phyloP scores from a whole-genome alignment of 2,888 invertebrate genomes.

The Dastarcus helophoroides region DNA sequence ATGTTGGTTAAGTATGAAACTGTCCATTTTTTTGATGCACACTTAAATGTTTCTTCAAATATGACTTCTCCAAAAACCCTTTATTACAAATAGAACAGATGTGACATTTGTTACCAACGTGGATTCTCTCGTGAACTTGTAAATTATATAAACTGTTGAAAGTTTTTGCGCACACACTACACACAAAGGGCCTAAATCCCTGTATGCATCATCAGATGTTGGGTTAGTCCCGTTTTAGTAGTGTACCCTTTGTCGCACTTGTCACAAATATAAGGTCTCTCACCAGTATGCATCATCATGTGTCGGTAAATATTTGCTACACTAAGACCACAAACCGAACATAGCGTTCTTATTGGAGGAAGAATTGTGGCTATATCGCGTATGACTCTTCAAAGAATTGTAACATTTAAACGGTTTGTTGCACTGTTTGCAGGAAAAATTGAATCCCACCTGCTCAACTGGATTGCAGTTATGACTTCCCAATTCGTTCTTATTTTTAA shows the following conservation, averaged over 20 bases:
- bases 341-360: slow-evolving; percentile 21
- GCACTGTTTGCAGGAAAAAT: slow-evolving; percentile 23
- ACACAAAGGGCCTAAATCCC: slow-evolving; percentile 26
- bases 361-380: slow-evolving; percentile 21
- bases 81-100: slow-evolving; percentile 25
- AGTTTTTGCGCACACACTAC: slow-evolving; percentile 26
- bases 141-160: slow-evolving; percentile 28
- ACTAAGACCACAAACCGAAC: slow-evolving; percentile 25
- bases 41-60: slow-evolving; percentile 27
- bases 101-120: slow-evolving; percentile 25
- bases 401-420: slow-evolving; percentile 24
- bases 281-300: slow-evolving; percentile 23
- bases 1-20: no score
- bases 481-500: slow-evolving; percentile 21
- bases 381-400: slow-evolving; percentile 23
- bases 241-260: slow-evolving; percentile 25
- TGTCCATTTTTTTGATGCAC: no score
- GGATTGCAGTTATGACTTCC: slow-evolving; percentile 21
- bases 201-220: slow-evolving; percentile 26
- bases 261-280: slow-evolving; percentile 23
- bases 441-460: slow-evolving; percentile 15
- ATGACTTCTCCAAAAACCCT: slow-evolving; percentile 28
- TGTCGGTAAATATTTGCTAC: slow-evolving; percentile 26
- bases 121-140: slow-evolving; percentile 29
- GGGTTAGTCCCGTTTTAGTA: slow-evolving; percentile 21